Percentiles rank a stretch among this genome's conserved stretches.
Evolutionary conservation across 1,140 invertebrate species (phyloP).

Genomic region (Mactra quadrangularis): DNA sequence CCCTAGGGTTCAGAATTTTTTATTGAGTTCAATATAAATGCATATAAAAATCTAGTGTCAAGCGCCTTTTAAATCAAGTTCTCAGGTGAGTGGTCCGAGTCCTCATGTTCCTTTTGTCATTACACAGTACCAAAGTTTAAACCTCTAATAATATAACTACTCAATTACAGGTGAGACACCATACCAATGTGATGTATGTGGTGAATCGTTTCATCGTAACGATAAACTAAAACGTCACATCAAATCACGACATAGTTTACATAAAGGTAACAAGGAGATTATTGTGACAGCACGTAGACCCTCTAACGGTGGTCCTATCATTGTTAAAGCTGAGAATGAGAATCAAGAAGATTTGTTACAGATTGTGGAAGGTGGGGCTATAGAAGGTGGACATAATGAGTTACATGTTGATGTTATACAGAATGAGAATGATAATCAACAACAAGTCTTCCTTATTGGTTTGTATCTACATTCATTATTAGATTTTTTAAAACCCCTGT

Average conservation of each 20-base stretch:
- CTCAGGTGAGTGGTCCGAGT: background rate
- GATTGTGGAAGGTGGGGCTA: slow-evolving; percentile 44
- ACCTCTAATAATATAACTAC: too few species aligned
- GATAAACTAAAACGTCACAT: slow-evolving; percentile 60
- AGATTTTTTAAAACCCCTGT: too few species aligned
- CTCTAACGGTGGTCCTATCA: slow-evolving; percentile 26
- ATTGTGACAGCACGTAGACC: slow-evolving; percentile 49
- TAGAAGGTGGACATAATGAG: slow-evolving; percentile 22
- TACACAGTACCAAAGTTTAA: too few species aligned
- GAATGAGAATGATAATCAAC: slow-evolving; percentile 35
- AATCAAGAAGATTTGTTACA: slow-evolving; percentile 28
- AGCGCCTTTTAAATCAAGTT: background rate
- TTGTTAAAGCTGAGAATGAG: slow-evolving; percentile 48
- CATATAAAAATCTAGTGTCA: background rate
- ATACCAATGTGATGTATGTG: slow-evolving; percentile 61
- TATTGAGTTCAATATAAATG: background rate
- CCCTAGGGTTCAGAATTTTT: too few species aligned
- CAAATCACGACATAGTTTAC: slow-evolving; percentile 40
- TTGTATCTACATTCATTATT: background rate
- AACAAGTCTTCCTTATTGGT: slow-evolving; percentile 56
- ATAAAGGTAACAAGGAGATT: slow-evolving; percentile 32
- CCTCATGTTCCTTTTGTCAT: too few species aligned
- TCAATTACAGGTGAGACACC: slow-evolving; percentile 56
- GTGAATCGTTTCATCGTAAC: slow-evolving; percentile 56
- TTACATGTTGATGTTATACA: slow-evolving; percentile 62